Conservation (phyloP, 2,797 vertebrate genomes). For the Bucorvus abyssinicus region DNA sequence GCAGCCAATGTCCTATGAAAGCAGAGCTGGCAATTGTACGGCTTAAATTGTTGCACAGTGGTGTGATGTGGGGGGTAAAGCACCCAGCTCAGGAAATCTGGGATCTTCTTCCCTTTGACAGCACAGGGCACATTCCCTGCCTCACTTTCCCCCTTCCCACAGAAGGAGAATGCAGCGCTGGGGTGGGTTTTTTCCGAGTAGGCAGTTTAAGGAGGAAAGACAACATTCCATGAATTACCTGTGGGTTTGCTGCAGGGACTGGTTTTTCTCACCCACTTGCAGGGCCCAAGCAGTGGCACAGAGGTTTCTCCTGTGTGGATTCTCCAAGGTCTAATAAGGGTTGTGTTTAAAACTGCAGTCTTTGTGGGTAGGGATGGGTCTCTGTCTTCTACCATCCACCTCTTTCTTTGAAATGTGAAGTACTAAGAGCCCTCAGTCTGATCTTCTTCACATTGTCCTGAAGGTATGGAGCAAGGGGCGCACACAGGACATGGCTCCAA, state of each 20-base stretch:
- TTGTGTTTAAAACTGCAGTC: not conserved
- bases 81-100: not conserved
- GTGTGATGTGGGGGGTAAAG: not conserved
- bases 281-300: not conserved
- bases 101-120: not conserved
- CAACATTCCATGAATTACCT: not conserved
- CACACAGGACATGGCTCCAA: not conserved
- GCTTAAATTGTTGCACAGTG: accelerated
- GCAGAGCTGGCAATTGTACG: not conserved
- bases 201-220: not conserved
- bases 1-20: not conserved
- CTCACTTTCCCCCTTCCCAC: not conserved
- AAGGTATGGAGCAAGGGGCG: not conserved
- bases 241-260: not conserved
- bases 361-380: not conserved
- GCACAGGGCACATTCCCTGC: not conserved
- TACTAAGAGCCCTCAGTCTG: not conserved
- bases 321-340: not conserved
- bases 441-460: not conserved
- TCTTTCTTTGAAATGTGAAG: not conserved
- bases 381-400: not conserved
- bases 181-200: not conserved
- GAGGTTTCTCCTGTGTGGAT: not conserved
- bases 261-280: not conserved
- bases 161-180: not conserved